Evolutionary conservation across 2,113 vertebrate species (phyloP).

Genomic region (Larimichthys crocea): DNA sequence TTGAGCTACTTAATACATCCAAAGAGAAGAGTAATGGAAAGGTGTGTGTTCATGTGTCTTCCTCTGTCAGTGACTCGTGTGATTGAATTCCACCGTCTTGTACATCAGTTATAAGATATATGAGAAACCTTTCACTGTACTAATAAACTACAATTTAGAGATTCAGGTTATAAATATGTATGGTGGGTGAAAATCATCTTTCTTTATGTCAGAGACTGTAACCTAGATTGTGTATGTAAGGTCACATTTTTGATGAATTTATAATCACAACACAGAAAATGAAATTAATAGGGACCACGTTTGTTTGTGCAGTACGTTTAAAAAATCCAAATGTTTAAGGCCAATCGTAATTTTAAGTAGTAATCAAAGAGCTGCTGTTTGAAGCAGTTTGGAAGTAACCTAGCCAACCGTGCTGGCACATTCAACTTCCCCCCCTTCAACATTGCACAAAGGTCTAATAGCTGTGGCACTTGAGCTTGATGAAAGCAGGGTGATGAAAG

Average conservation of each 20-base stretch:
- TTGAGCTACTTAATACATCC: conserved; percentile 1
- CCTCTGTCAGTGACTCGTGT: not conserved
- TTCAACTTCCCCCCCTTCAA: conserved; percentile 54
- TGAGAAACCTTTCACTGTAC: conserved; percentile 3
- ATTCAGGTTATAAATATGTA: not conserved
- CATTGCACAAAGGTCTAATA: conserved; percentile 71
- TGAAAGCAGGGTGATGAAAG: conserved; percentile 73
- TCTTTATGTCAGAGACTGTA: not conserved
- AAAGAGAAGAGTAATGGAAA: not conserved
- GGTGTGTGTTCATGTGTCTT: not conserved
- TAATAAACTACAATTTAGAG: not conserved
- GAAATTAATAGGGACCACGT: not conserved
- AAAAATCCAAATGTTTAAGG: conserved; percentile 54
- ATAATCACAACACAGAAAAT: not conserved
- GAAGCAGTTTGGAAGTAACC: conserved; percentile 64
- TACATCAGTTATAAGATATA: conserved; percentile 1
- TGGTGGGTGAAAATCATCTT: not conserved
- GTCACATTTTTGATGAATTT: conserved; percentile 4
- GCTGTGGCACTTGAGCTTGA: conserved; percentile 71
- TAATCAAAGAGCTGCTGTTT: conserved; percentile 67
- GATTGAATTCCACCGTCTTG: not conserved
- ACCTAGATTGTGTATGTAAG: not conserved
- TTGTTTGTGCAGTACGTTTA: conserved; percentile 32
- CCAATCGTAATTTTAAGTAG: conserved; percentile 58
- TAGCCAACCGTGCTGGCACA: conserved; percentile 70